Percentiles rank a stretch among this genome's conserved stretches.
Conservation (phyloP, 2,888 invertebrate species). For the Ichneumon xanthorius region DNA sequence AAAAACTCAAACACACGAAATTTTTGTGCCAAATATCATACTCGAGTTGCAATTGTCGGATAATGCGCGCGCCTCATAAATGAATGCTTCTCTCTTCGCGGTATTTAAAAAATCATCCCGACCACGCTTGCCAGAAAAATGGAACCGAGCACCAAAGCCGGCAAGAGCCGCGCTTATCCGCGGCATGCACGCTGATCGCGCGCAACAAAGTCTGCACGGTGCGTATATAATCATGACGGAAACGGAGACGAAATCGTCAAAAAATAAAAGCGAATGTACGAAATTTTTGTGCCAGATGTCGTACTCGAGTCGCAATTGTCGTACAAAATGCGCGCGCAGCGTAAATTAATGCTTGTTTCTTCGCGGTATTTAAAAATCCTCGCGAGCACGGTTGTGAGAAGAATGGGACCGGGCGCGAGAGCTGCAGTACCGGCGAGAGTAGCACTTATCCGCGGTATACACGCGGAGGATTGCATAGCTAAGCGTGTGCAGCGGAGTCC, state of each 20-base stretch:
- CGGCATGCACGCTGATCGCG: too few relatives aligned
- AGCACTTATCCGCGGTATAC: slow-evolving; percentile 34
- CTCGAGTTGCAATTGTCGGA: not conserved
- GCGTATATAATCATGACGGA: not conserved
- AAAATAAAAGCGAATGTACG: not conserved
- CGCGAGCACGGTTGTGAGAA: slow-evolving; percentile 11
- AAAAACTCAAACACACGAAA: not conserved
- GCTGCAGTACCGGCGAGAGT: slow-evolving; percentile 11
- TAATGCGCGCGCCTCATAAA: not conserved
- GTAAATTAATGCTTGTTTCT: slow-evolving; percentile 17
- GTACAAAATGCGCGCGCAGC: not conserved
- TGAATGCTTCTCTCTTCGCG: slow-evolving; percentile 4
- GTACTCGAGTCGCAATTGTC: not conserved
- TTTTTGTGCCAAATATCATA: not conserved
- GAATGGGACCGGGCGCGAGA: slow-evolving; percentile 40
- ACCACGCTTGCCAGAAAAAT: too few relatives aligned
- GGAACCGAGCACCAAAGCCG: too few relatives aligned
- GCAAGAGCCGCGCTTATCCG: too few relatives aligned
- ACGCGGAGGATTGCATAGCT: slow-evolving; percentile 37
- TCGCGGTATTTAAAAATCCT: slow-evolving; percentile 31
- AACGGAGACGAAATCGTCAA: too few relatives aligned
- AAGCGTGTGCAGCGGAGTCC: slow-evolving; percentile 43
- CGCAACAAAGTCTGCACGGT: too few relatives aligned
- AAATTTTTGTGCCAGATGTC: not conserved
- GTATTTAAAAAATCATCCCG: too few relatives aligned